Evolutionary conservation across 2,797 vertebrate genomes (phyloP), one percentile per base, ranked within the genome.

Genomic region (Allobates femoralis): DNA sequence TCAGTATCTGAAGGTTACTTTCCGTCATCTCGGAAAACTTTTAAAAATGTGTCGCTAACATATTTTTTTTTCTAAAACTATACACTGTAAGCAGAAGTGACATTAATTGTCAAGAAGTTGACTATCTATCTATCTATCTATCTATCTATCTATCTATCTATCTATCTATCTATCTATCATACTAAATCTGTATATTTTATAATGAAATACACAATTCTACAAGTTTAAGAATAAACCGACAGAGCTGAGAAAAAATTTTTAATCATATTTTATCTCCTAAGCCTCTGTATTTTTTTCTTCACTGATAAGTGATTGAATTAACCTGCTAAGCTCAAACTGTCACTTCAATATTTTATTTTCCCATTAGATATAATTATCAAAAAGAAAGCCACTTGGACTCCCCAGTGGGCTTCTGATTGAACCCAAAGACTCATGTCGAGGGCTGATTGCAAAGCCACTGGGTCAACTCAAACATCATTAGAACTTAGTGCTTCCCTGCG

Each of bases 261-360:
- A 34, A 41, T 23, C 16, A 55, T 37, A 19, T 58, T 21, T 23
- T 50, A 41, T 23, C 21, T 81, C 18, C 15, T n/a, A 74, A 74
- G 19, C 2, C 58, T 84, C 26, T 76, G 21, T 26, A 7, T 34
- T 74, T 37, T 64, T 66, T 37, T n/a, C n/a, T n/a, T n/a, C n/a
- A 19, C 51, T 41, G 28, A 34, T 84, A 79, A 67, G 73, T 71
- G 76, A 75, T 56, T 87, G 66, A 84, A 87, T 84, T 87, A 80
- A 64, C 81, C 64, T 79, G 30, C 55, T 46, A 80, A 66, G 46
- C 66, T 74, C 64, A 80, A 74, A 75, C 81, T 84, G 86, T 79
- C 74, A 87, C 34, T 87, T 79, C 64, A 83, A 87, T 78, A 87
- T 87, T 79, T 87, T 87, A 87, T 83, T 87, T 81, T 87, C 37